phyloP scores from a whole-genome alignment of 2,888 invertebrate species.

The Pterostichus niger region DNA sequence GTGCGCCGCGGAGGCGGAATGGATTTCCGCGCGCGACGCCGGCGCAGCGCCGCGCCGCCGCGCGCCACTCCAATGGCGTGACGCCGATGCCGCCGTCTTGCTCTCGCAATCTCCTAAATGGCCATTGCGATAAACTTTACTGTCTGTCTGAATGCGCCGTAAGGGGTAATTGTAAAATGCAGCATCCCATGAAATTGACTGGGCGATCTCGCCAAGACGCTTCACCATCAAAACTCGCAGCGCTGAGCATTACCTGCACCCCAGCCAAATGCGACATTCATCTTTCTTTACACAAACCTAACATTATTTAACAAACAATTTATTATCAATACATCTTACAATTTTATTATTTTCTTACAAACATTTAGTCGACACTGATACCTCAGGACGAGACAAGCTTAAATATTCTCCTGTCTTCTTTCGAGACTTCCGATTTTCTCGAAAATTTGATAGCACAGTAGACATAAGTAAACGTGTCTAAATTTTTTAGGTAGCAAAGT shows the following conservation, averaged over 20 bases:
- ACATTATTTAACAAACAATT: not conserved
- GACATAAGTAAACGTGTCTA: too few relatives aligned
- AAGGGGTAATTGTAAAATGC: slow-evolving; percentile 73
- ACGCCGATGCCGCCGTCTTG: slow-evolving; percentile 74
- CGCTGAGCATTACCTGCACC: too few relatives aligned
- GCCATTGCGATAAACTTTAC: slow-evolving; percentile 76
- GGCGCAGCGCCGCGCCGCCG: slow-evolving; percentile 70
- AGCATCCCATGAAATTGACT: slow-evolving; percentile 73
- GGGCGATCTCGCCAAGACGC: slow-evolving; percentile 66
- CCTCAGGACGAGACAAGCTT: too few relatives aligned
- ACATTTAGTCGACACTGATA: too few relatives aligned
- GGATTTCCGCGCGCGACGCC: slow-evolving; percentile 67
- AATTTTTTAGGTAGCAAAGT: too few relatives aligned
- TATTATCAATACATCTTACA: not conserved
- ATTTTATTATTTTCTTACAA: too few relatives aligned
- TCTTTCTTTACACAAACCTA: not conserved
- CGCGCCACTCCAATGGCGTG: slow-evolving; percentile 69
- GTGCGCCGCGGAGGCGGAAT: slow-evolving; percentile 40
- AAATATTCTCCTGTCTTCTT: too few relatives aligned
- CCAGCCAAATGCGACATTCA: not conserved
- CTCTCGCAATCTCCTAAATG: slow-evolving; percentile 77
- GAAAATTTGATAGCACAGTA: too few relatives aligned
- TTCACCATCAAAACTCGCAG: not conserved
- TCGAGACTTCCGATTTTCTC: too few relatives aligned
- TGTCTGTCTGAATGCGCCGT: slow-evolving; percentile 70